phyloP scores from a whole-genome alignment of 2,888 invertebrate genomes.

The Nymphalis polychloros region DNA sequence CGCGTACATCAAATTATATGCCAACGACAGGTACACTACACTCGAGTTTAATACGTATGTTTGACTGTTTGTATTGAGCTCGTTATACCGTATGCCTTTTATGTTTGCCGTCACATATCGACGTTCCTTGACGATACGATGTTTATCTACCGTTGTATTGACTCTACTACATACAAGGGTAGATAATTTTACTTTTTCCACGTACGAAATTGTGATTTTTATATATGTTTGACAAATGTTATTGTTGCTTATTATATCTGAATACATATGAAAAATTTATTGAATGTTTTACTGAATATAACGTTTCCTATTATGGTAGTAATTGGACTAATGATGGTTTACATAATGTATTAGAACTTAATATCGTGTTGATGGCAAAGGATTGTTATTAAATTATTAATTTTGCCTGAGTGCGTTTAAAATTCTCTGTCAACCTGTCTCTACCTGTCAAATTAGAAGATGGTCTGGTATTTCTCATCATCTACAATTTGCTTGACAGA shows the following conservation, averaged over 20 bases:
- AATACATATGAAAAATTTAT: background rate
- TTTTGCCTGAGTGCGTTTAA: constrained; percentile 12
- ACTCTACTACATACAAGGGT: constrained; percentile 45
- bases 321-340: background rate
- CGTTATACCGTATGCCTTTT: constrained; percentile 66
- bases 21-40: constrained; percentile 6
- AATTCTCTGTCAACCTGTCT: constrained; percentile 16
- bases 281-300: background rate
- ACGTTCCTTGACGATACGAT: constrained; percentile 45
- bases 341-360: background rate
- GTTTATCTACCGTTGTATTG: constrained; percentile 41
- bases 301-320: background rate
- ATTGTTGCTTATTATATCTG: constrained; percentile 12
- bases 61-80: constrained; percentile 60
- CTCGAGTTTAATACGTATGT: constrained; percentile 46
- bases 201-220: constrained; percentile 24
- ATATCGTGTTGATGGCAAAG: background rate
- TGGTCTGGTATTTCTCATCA: background rate
- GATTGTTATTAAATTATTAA: constrained; percentile 18
- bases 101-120: constrained; percentile 57
- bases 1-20: constrained; percentile 13
- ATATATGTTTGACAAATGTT: constrained; percentile 15
- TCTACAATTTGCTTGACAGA: background rate
- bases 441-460: background rate
- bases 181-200: constrained; percentile 36